phyloP scores from a whole-genome alignment of 2,888 invertebrate species.

The Troilus luridus region DNA sequence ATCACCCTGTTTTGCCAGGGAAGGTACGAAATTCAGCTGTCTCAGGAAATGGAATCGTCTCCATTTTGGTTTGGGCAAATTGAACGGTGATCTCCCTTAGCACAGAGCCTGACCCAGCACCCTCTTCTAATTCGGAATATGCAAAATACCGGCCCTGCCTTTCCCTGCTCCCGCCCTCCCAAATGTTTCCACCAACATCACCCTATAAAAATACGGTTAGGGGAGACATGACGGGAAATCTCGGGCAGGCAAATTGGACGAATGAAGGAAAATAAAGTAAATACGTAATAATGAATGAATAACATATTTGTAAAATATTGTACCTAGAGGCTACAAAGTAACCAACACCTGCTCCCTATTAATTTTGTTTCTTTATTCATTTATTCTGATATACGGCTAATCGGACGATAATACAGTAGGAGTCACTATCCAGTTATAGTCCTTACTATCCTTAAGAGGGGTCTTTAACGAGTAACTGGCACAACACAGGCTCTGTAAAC shows the following conservation, averaged over 20 bases:
- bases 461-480: no score
- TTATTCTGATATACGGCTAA: no score
- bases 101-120: conserved; percentile 6
- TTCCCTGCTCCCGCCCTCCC: neutral
- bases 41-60: conserved; percentile 35
- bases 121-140: conserved; percentile 44
- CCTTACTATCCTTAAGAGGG: no score
- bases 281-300: no score
- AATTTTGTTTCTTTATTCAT: no score
- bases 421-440: no score
- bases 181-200: neutral
- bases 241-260: neutral
- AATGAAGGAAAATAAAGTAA: neutral
- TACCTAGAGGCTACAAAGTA: no score
- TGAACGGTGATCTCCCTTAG: conserved; percentile 41
- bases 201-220: neutral
- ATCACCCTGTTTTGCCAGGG: neutral
- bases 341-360: no score
- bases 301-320: no score
- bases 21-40: conserved; percentile 18
- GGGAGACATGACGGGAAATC: neutral
- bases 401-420: no score
- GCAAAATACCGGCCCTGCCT: neutral
- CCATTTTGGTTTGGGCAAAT: conserved; percentile 43
- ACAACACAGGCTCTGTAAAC: no score